Percentiles rank a stretch among this genome's conserved stretches.
Conservation (phyloP, 2,888 invertebrate species). For the Drosophila subquinaria region DNA sequence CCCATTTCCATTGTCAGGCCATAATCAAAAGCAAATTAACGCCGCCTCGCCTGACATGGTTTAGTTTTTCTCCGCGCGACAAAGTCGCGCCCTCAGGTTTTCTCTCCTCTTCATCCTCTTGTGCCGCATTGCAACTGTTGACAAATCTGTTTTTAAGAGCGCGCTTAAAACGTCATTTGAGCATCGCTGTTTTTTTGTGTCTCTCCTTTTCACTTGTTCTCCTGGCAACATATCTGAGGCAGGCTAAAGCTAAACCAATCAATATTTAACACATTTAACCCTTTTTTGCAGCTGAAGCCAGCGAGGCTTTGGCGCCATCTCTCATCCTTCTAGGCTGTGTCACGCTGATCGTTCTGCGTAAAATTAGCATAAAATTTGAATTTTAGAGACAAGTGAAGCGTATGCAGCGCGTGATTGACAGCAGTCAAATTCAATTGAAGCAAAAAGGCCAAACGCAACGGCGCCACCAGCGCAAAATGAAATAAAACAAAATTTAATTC, state of each 20-base stretch:
- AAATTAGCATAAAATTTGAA: constrained; percentile 81
- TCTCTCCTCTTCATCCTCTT: not conserved
- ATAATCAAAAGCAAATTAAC: constrained; percentile 79
- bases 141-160: constrained; percentile 80
- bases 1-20: constrained; percentile 60
- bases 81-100: constrained; percentile 43
- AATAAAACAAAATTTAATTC: constrained; percentile 81
- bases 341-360: constrained; percentile 69
- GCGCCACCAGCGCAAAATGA: constrained; percentile 47
- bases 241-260: constrained; percentile 70
- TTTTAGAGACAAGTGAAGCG: constrained; percentile 79
- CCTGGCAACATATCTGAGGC: constrained; percentile 43
- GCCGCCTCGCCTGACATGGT: constrained; percentile 56
- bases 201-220: constrained; percentile 21
- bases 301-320: constrained; percentile 40
- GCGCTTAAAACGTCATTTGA: constrained; percentile 80
- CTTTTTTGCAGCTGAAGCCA: constrained; percentile 54
- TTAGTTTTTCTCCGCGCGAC: constrained; percentile 35
- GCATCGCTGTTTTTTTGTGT: constrained; percentile 43
- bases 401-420: constrained; percentile 80
- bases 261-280: constrained; percentile 81
- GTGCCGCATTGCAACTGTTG: constrained; percentile 76
- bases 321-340: constrained; percentile 23
- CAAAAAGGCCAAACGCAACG: constrained; percentile 53
- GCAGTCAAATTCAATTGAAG: constrained; percentile 80